Evolutionary conservation across 2,113 vertebrate species (phyloP), one percentile per base, ranked within the genome.

Genomic region (Calyptommatus sinebrachiatus): DNA sequence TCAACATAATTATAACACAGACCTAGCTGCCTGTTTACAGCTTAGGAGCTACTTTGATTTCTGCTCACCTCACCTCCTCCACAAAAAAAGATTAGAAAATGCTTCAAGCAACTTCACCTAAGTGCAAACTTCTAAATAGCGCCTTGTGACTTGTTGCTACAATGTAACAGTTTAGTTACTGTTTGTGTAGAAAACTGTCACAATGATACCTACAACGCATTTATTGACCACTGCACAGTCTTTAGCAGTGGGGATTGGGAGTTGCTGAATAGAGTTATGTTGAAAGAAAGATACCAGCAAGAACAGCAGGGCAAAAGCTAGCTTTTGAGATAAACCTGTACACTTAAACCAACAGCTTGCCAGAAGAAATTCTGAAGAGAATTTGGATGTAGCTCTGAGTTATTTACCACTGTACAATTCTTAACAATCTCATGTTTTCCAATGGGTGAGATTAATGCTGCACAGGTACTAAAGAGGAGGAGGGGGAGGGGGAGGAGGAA

Each of bases 131-230:
- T 87, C 87, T 82, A 80, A 91, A 89, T 8, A 60, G 41, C 65
- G 0, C 46, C 31, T 20, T 1, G 3, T 78, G 83, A 84, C 80
- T 68, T 50, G 65, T 78, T 66, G 71, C 45, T 66, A 71, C 63
- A 28, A n/a, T 46, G 50, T 61, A 57, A 78, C 72, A 50, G 73
- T 76, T 86, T 84, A 29, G 85, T 82, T 74, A 50, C 73, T 76
- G 79, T 78, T 88, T 84, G 87, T 75, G 69, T 66, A 84, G 81
- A 31, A 85, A 74, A 85, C 82, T 84, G 84, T 87, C 79, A 82
- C 75, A 83, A 79, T 86, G 74, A 73, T 45, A 26, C n/a, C 74
- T 81, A 76, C 67, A 22, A 77, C 69, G 71, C 74, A 76, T 89
- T 88, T 41, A 83, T 76, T 20, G 41, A 86, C 73, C 73, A 16